Evolutionary conservation across 1,140 invertebrate genomes (phyloP), one percentile per base, ranked within the genome.

Genomic region (Brachionus asplanchnoidis): DNA sequence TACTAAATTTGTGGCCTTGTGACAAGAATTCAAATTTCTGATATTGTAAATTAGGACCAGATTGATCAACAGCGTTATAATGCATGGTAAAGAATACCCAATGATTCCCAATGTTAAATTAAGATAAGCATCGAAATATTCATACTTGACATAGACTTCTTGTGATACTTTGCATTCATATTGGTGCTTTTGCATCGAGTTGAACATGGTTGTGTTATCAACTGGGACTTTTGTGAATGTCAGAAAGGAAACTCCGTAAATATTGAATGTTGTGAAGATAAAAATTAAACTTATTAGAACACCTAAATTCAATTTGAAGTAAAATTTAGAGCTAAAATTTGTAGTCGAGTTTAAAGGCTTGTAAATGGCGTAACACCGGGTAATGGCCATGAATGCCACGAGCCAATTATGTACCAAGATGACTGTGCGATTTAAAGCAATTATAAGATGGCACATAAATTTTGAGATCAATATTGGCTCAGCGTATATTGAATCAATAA

Each of bases 361-460:
- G 17, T 82, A 82, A 28, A 82, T 82, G 26, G 79, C 79, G 26
- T 82, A 82, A 36, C 79, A 82, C 17, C 79, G 53, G 12, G 79
- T 82, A 12, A 82, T 60, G 12, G 79, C 79, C 65, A 82, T 60
- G 40, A 68, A 82, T 1, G 79, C 79, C 5, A 82, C 79, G 7
- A 82, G 28, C 79, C 79, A 82, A 46, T 82, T 82, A 53, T 82
- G 79, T 3, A 82, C 6, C 14, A 82, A 23, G 12, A 82, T 82
- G 7, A 68, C 40, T 3, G 65, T 82, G 4, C 79, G 28, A 46
- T 82, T 82, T 46, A 82, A n/a, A 12, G 79, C 50, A n/a, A 82
- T 82, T 32, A 82, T 82, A 82, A 82, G 66, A 20, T 28, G 53
- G 20, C 79, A 82, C 79, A 82, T 82, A 36, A 82, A 82, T 60